phyloP scores from a whole-genome alignment of 2,888 invertebrate species.

The Sphaerolaimus hirsutus region DNA sequence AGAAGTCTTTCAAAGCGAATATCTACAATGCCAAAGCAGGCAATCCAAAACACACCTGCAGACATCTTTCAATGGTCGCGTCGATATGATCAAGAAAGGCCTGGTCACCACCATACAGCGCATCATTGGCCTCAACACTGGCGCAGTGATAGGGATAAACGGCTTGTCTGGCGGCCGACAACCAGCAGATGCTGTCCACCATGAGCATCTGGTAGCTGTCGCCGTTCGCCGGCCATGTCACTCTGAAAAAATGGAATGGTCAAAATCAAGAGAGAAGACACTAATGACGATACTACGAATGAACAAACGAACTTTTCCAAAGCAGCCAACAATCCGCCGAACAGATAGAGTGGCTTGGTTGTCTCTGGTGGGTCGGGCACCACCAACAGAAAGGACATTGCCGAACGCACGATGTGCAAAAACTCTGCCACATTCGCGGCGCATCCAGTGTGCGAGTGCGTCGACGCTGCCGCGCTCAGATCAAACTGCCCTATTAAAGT shows the following conservation, averaged over 20 bases:
- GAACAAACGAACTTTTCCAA: constrained; percentile 36
- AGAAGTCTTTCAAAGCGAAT: too few relatives aligned
- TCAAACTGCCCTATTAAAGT: constrained; percentile 48
- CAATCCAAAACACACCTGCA: too few relatives aligned
- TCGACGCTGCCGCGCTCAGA: constrained; percentile 46
- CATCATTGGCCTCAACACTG: constrained; percentile 73
- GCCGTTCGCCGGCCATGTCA: constrained; percentile 32
- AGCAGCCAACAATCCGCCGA: constrained; percentile 53
- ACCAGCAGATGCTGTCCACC: constrained; percentile 48
- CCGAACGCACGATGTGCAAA: constrained; percentile 44
- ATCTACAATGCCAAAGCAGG: too few relatives aligned
- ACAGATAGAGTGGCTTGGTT: constrained; percentile 41
- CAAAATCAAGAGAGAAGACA: too few relatives aligned
- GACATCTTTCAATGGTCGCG: too few relatives aligned
- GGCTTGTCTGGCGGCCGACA: constrained; percentile 55
- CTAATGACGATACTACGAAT: neutral
- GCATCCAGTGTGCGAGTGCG: too few relatives aligned
- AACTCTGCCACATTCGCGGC: constrained; percentile 34
- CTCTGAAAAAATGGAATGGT: constrained; percentile 16
- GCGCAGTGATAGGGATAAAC: constrained; percentile 61
- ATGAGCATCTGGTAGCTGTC: constrained; percentile 45
- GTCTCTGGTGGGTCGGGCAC: constrained; percentile 52
- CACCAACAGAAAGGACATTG: constrained; percentile 54
- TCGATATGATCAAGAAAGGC: constrained; percentile 56
- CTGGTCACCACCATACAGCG: constrained; percentile 62